Evolutionary conservation across 2,113 vertebrate genomes (phyloP).

Genomic region (Suricata suricatta): DNA sequence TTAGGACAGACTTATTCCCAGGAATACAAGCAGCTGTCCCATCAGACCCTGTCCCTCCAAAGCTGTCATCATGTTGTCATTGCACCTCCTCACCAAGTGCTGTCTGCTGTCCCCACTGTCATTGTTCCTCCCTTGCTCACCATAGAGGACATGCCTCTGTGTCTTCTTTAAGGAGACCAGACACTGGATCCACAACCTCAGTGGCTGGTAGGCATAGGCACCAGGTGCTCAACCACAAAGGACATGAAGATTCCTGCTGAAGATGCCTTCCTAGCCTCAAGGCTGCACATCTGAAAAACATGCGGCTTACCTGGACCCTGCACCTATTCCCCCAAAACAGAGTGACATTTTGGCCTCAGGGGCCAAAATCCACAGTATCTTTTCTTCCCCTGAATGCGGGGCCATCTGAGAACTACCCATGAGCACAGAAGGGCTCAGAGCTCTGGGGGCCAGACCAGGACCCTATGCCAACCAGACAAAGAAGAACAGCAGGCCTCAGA

Average conservation of each 20-base stretch:
- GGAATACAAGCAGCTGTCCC: neutral
- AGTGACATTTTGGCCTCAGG: neutral
- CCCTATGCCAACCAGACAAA: neutral
- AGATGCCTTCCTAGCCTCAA: constrained; percentile 34
- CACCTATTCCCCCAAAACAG: neutral
- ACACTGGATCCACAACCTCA: neutral
- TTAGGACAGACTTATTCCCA: neutral
- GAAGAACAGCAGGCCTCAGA: neutral
- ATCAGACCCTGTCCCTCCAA: neutral
- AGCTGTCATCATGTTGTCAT: neutral
- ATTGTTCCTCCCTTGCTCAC: neutral
- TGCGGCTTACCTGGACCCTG: neutral
- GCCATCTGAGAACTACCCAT: neutral
- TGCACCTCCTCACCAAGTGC: neutral
- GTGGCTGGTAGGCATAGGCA: neutral
- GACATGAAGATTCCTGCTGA: neutral
- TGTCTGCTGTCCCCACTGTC: constrained; percentile 21
- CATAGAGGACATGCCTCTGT: neutral
- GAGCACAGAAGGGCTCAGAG: neutral
- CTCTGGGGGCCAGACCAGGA: neutral
- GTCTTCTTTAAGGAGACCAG: neutral
- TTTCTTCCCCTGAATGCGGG: constrained; percentile 32
- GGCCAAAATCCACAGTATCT: neutral
- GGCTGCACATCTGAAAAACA: neutral
- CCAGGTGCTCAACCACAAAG: neutral